Base-by-base conservation (phyloP, 2,797 vertebrate species). In the Anniella stebbinsi region DNA sequence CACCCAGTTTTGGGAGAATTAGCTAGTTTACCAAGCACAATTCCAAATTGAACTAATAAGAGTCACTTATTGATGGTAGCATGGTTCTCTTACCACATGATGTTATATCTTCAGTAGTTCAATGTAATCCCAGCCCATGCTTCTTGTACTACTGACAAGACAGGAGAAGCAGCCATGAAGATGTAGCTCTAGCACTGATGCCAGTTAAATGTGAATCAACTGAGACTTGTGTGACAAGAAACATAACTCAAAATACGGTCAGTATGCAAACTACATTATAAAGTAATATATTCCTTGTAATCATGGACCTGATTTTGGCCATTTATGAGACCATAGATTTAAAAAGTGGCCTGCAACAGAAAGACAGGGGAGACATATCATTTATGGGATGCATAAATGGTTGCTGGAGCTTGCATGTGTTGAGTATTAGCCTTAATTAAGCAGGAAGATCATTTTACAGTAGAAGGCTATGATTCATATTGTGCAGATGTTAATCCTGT, bases 291-390 rank as follows among this genome's bases (percentile, higher is more conserved):
- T 5, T 63, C 87, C 77, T 60, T 82, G 87, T 7, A 33, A 51
- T 7, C 48, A 13, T 15, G 6, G 30, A 89, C 11, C 30, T 57
- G 91, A 60, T 48, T 92, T 80, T 88, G 51, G 92, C 80, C 54
- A 91, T 87, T 90, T 92, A 87, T 87, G 89, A 86, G 77, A 76
- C 21, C 90, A 72, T 9, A 85, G 15, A 77, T 76, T 87, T 90
- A 51, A n/a, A 72, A 92, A 85, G 90, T 91, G 38, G 88, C 72
- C 38, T 6, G 75, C 80, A 82, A 66, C 25, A 36, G 60, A 93
- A 89, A 48, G 38, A 85, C 25, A 75, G 63, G 18, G 25, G 82
- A 90, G 33, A 4, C 77, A 80, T 78, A 78, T 38, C 18, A 87
- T 91, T 91, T 89, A 48, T 89, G 88, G 78, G 73, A 75, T n/a